Evolutionary conservation across 2,797 vertebrate species (phyloP).

Genomic region (Cryptoblepharus egeriae): DNA sequence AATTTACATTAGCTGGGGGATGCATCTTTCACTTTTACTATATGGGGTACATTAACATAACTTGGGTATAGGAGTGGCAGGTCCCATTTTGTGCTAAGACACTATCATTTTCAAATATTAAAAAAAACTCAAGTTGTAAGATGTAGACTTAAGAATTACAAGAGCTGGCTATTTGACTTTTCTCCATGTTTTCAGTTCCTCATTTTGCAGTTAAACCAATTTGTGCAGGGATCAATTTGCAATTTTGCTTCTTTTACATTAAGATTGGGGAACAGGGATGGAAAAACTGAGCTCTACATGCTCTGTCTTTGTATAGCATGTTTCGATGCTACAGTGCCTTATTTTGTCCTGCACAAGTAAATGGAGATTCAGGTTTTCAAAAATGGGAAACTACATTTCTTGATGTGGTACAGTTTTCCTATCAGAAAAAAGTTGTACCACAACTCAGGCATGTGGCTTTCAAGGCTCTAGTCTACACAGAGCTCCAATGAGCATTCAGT

Average conservation of each 20-base stretch:
- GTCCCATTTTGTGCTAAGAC: background rate
- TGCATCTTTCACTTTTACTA: background rate
- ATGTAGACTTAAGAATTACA: background rate
- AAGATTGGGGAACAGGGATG: no score
- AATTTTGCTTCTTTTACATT: background rate
- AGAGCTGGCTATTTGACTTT: background rate
- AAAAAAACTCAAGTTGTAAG: background rate
- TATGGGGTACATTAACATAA: background rate
- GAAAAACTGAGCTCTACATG: background rate
- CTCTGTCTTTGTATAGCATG: background rate
- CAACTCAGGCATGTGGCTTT: background rate
- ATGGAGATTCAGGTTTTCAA: background rate
- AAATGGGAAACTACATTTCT: background rate
- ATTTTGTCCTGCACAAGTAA: background rate
- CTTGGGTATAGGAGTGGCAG: background rate
- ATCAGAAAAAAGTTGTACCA: background rate
- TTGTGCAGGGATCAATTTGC: background rate
- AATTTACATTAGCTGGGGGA: background rate
- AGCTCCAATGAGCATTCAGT: background rate
- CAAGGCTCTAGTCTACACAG: background rate
- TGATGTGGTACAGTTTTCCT: background rate
- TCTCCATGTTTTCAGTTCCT: background rate
- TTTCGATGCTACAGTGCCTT: background rate
- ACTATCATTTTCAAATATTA: background rate
- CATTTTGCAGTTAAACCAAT: background rate